phyloP scores from a whole-genome alignment of 1,140 invertebrate genomes.

The Anadara kagoshimensis region DNA sequence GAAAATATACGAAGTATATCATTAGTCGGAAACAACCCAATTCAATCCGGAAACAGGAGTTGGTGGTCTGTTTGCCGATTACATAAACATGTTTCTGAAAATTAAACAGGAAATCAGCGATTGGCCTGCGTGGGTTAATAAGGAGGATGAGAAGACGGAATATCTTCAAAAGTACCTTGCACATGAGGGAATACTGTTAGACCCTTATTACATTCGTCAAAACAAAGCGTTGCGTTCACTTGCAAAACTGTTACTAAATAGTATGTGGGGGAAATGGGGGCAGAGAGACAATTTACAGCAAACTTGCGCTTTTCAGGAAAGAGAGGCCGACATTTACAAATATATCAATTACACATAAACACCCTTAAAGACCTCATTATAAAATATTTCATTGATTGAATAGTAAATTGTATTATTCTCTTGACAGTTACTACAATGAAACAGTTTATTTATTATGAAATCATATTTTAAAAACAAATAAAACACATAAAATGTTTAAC shows the following conservation, averaged over 20 bases:
- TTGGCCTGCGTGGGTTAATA: conserved; percentile 42
- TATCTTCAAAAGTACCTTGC: conserved; percentile 66
- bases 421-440: too few relatives aligned
- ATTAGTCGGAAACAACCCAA: conserved; percentile 53
- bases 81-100: conserved; percentile 52
- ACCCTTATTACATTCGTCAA: conserved; percentile 61
- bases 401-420: too few relatives aligned
- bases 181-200: conserved; percentile 67
- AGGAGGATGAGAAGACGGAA: conserved; percentile 25
- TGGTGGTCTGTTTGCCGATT: conserved; percentile 38
- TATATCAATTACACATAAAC: too few relatives aligned
- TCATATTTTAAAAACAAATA: too few relatives aligned
- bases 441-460: neutral
- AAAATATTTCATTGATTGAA: too few relatives aligned
- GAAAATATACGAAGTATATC: conserved; percentile 69
- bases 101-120: conserved; percentile 51
- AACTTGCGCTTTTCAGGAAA: too few relatives aligned
- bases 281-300: too few relatives aligned
- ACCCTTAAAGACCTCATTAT: too few relatives aligned
- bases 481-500: too few relatives aligned
- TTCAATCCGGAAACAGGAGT: conserved; percentile 32
- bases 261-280: conserved; percentile 57
- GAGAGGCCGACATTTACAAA: too few relatives aligned
- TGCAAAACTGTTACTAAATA: conserved; percentile 54
- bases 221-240: conserved; percentile 63